Base-by-base conservation (phyloP, 2,888 invertebrate species). In the Diaperis boleti region DNA sequence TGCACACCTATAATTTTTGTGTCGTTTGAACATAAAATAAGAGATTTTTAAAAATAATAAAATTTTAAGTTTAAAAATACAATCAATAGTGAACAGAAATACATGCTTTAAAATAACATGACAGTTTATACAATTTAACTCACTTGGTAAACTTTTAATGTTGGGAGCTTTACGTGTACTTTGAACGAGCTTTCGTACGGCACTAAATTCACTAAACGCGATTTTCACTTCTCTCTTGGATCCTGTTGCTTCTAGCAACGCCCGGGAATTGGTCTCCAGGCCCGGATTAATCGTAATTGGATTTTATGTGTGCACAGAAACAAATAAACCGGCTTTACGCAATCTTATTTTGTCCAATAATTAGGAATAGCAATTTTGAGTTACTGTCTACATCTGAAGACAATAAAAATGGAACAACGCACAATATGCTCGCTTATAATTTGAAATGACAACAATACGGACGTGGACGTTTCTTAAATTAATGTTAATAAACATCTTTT, bases 181-280 rank as follows among this genome's bases (percentile, higher is more conserved):
- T 29, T 52, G 64, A 65, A 61, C 69, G 68, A 71, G 69, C 72
- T 74, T 70, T 74, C 71, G 72, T 66, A 62, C 67, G 68, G 69
- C 63, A 76, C 76, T 76, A 73, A 75, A 71, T 69, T 69, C 49
- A 66, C 65, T 68, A 66, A 67, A 64, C 66, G 71, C 69, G 69
- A 73, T 62, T 70, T 70, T 55, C 50, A 26, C 62, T 59, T 56
- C 57, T 57, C 60, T 69, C 62, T 68, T 68, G 68, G 71, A 72
- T 75, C 76, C 76, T 76, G 73, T 75, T 76, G 74, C 77, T 76
- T 77, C 74, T 72, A 75, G 76, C 75, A 75, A 75, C 78, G 76
- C 75, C 76, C 73, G 76, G 76, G 76, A 75, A 69, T 67, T 65
- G 61, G 59, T 69, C 68, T 67, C 65, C 72, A 72, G 69, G 70